Percentiles rank a stretch among this genome's conserved stretches.
Conservation (phyloP, 2,113 vertebrate genomes). For the Himantopus leucocephalus region DNA sequence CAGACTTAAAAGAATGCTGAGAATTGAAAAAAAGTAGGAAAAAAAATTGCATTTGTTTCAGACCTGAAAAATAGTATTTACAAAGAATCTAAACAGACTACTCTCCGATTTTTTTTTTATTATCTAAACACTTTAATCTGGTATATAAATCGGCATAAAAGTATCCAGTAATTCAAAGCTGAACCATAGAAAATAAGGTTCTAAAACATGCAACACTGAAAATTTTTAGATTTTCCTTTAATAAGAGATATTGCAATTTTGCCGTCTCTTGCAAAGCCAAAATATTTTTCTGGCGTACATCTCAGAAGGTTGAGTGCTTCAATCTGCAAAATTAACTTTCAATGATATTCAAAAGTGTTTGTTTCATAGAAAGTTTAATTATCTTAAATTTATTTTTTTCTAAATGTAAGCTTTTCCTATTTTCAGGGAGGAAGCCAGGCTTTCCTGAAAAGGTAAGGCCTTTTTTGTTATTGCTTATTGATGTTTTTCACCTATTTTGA, state of each 20-base stretch:
- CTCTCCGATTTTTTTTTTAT: not conserved
- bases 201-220: not conserved
- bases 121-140: not conserved
- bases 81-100: not conserved
- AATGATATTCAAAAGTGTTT: not conserved
- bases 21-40: not conserved
- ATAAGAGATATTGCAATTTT: not conserved
- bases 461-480: not conserved
- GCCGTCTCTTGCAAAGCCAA: not conserved
- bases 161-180: not conserved
- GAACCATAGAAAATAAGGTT: not conserved
- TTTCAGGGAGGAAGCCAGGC: conserved; percentile 69
- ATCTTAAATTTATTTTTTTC: not conserved
- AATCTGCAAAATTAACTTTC: not conserved
- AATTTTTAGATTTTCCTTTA: not conserved
- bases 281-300: not conserved
- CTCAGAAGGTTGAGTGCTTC: not conserved
- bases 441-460: conserved; percentile 74
- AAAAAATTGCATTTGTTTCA: not conserved
- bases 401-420: not conserved
- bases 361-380: not conserved
- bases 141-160: not conserved
- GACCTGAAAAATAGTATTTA: not conserved
- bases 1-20: not conserved
- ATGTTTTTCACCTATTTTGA: not conserved